Conservation (phyloP, 1,140 invertebrate genomes). For the Pseudoatta argentina region DNA sequence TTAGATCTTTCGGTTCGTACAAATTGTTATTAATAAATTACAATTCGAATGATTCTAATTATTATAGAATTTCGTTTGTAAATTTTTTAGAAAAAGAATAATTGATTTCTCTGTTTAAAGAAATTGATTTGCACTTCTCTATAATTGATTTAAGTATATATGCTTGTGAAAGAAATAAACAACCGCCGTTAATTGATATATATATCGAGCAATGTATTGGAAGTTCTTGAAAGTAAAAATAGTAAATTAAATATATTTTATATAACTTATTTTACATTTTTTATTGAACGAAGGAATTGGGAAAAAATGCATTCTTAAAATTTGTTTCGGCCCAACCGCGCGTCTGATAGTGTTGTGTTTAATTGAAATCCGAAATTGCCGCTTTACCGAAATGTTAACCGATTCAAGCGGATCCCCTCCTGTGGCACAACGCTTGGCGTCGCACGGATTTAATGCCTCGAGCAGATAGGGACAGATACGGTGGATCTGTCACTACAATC, state of each 20-base stretch:
- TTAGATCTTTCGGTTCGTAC: not conserved
- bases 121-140: not conserved
- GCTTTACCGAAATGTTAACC: conserved; percentile 75
- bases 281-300: not conserved
- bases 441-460: conserved; percentile 78
- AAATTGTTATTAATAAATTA: not conserved
- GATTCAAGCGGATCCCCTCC: conserved; percentile 67
- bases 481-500: conserved; percentile 83
- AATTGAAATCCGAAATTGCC: conserved; percentile 73
- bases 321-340: not conserved
- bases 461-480: conserved; percentile 82
- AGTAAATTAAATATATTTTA: not conserved
- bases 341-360: conserved; percentile 55
- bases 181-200: too few relatives aligned
- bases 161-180: not conserved
- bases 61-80: not conserved
- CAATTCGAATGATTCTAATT: not conserved
- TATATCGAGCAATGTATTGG: not conserved
- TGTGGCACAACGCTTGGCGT: conserved; percentile 59
- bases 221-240: conserved; percentile 27
- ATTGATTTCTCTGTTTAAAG: not conserved
- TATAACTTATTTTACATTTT: not conserved
- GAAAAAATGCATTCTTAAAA: conserved; percentile 16
- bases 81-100: not conserved
- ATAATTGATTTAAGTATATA: not conserved